A percentile compares a stretch with the other conserved stretches of the same genome.
These are phyloP conservation scores for Digitonthophagus gazella DNA, from an alignment of 2,888 invertebrate species.

Conservation along the genomic window DNA sequence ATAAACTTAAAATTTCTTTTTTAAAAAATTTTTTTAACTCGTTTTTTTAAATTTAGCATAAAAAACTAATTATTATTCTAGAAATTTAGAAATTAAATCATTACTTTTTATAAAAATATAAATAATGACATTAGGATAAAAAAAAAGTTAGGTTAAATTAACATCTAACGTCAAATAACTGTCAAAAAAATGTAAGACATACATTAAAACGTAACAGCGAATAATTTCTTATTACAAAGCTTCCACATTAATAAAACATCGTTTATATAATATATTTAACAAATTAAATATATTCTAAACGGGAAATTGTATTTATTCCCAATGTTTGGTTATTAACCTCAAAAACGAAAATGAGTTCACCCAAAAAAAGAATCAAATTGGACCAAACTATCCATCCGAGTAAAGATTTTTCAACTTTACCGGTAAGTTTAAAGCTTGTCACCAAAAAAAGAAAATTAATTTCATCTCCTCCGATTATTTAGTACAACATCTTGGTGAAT, in stretches of 20 bases:
- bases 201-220: background rate
- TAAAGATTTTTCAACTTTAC: conserved; percentile 27
- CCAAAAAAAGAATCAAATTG: conserved; percentile 28
- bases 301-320: background rate
- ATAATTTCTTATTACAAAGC: background rate
- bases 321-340: background rate
- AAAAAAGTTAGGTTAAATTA: background rate
- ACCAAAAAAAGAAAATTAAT: conserved; percentile 9
- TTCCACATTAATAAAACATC: background rate
- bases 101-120: too few relatives aligned
- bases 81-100: too few relatives aligned
- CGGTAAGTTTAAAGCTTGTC: conserved; percentile 25
- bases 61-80: too few relatives aligned
- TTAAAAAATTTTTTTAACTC: too few relatives aligned
- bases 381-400: conserved; percentile 14
- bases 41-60: too few relatives aligned
- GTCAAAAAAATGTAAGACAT: background rate
- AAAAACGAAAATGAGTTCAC: conserved; percentile 21
- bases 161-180: background rate
- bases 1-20: too few relatives aligned
- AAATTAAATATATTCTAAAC: background rate
- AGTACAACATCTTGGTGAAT: conserved; percentile 38
- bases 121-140: background rate
- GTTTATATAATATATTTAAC: background rate
- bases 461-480: conserved; percentile 27